Evolutionary conservation across 2,888 invertebrate species (phyloP).

Genomic region (Yponomeuta cagnagella): DNA sequence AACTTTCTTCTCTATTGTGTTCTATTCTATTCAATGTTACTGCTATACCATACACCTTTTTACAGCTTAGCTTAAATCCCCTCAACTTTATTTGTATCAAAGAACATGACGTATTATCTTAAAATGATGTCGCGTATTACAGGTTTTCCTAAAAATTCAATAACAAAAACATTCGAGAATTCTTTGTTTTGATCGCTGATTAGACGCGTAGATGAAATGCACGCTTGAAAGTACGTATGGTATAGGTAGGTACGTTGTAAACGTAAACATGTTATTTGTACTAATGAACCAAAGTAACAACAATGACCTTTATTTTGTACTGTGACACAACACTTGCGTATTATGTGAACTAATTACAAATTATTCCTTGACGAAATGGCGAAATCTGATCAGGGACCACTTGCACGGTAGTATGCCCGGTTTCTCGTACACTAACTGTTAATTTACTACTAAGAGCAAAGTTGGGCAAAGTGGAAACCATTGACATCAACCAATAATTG

Average conservation of each 20-base stretch:
- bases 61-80: conserved; percentile 15
- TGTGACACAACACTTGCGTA: no score
- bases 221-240: not conserved
- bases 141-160: not conserved
- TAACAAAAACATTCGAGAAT: not conserved
- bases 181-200: not conserved
- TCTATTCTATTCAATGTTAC: conserved; percentile 22
- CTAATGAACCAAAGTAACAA: no score
- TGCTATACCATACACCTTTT: conserved; percentile 15
- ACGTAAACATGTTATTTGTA: no score
- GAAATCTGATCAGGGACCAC: no score
- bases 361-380: no score
- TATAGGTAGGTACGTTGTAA: not conserved
- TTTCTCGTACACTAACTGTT: no score
- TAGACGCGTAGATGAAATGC: not conserved
- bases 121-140: not conserved
- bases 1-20: conserved; percentile 33
- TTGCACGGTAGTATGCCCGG: no score
- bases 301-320: no score
- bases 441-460: no score
- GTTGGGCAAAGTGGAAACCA: no score
- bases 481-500: no score
- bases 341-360: no score
- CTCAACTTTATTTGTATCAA: not conserved
- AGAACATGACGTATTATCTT: not conserved